Evolutionary conservation across 2,113 vertebrate genomes (phyloP).

Genomic region (Heptranchias perlo): DNA sequence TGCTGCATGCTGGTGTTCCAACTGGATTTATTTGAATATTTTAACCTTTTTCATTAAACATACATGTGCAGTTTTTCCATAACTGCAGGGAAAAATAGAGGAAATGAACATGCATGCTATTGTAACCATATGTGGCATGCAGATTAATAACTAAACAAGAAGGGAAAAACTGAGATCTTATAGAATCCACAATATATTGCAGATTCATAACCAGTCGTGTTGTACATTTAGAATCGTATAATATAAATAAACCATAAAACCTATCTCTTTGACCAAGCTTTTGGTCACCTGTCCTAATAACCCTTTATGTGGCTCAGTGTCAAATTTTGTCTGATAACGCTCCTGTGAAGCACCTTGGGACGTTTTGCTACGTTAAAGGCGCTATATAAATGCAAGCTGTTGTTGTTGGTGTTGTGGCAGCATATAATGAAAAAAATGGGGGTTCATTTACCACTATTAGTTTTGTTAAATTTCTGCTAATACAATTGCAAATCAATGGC

Average conservation of each 20-base stretch:
- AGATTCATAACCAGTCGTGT: neutral
- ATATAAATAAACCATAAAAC: neutral
- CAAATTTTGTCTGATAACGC: neutral
- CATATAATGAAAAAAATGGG: neutral
- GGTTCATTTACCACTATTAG: neutral
- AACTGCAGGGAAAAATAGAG: neutral
- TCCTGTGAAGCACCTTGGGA: neutral
- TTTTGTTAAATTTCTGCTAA: neutral
- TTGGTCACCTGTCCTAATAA: no score
- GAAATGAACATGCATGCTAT: neutral
- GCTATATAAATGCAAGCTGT: no score
- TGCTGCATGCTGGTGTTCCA: neutral
- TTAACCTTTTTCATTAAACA: neutral
- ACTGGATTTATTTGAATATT: neutral
- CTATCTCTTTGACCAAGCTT: neutral
- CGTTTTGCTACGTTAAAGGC: neutral
- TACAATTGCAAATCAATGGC: neutral
- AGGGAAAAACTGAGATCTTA: neutral
- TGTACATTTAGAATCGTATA: neutral
- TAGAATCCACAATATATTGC: neutral
- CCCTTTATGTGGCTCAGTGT: no score
- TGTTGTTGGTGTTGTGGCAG: no score
- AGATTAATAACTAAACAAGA: neutral
- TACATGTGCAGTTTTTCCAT: neutral
- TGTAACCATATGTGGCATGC: neutral